Evolutionary conservation across 2,888 invertebrate species (phyloP).

Genomic region (Catocala fraxini): DNA sequence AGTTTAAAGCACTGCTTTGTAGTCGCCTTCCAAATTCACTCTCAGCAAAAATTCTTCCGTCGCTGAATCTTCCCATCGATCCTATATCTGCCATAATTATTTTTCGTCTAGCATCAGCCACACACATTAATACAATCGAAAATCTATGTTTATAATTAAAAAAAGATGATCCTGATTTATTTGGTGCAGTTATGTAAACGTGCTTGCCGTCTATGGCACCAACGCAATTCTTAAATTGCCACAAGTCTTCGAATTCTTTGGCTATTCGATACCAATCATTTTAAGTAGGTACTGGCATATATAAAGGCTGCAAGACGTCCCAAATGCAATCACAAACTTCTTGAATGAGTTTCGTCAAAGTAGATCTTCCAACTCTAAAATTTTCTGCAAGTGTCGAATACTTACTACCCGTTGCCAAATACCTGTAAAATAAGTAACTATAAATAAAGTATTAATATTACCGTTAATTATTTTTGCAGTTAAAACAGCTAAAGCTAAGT

Average conservation of each 20-base stretch:
- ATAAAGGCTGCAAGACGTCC: conserved; percentile 14
- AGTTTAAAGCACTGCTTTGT: conserved; percentile 12
- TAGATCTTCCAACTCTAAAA: conserved; percentile 19
- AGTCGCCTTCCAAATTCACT: conserved; percentile 27
- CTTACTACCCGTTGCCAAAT: conserved; percentile 14
- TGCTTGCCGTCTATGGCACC: conserved; percentile 21
- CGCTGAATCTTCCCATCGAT: conserved; percentile 35
- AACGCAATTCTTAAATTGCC: conserved; percentile 28
- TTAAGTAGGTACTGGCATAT: conserved; percentile 24
- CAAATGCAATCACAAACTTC: conserved; percentile 15
- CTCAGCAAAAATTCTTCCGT: conserved; percentile 36
- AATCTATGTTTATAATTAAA: conserved; percentile 6
- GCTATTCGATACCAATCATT: conserved; percentile 17
- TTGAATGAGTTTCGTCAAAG: conserved; percentile 10
- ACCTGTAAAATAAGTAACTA: conserved; percentile 5
- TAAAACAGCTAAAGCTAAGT: conserved; percentile 28
- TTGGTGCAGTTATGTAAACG: conserved; percentile 20
- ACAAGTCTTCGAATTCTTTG: conserved; percentile 24
- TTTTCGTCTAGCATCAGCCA: conserved; percentile 35
- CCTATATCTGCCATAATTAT: conserved; percentile 34
- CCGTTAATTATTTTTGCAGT: conserved; percentile 9
- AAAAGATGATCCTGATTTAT: conserved; percentile 17
- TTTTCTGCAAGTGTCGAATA: conserved; percentile 7
- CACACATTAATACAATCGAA: conserved; percentile 28
- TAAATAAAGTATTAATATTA: no score